Evolutionary conservation across 2,888 invertebrate genomes (phyloP).

Genomic region (Cordilura impudica): DNA sequence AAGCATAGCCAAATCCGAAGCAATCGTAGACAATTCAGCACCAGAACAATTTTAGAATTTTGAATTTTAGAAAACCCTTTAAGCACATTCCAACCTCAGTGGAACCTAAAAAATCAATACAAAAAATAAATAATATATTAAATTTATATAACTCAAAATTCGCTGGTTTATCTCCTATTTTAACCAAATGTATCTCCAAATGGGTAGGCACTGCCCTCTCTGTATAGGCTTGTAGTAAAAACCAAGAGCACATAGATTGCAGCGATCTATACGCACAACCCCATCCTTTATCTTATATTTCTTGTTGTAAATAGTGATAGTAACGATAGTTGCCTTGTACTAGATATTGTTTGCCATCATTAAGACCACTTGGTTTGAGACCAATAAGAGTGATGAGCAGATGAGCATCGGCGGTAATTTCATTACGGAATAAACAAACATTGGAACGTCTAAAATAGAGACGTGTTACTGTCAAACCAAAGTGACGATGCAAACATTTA

Average conservation of each 20-base stretch:
- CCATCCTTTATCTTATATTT: slow-evolving; percentile 98
- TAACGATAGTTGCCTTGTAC: slow-evolving; percentile 94
- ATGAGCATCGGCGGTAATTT: slow-evolving; percentile 77
- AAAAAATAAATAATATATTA: too few species aligned
- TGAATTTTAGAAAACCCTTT: too few species aligned
- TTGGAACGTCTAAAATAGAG: slow-evolving; percentile 89
- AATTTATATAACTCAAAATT: too few species aligned
- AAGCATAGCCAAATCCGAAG: slow-evolving; percentile 91
- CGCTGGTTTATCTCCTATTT: slow-evolving; percentile 94
- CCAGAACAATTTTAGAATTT: too few species aligned
- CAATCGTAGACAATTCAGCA: slow-evolving; percentile 87
- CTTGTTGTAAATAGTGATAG: slow-evolving; percentile 97
- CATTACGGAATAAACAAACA: slow-evolving; percentile 80
- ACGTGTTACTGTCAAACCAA: slow-evolving; percentile 83
- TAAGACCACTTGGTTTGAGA: slow-evolving; percentile 74
- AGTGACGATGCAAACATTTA: slow-evolving; percentile 84
- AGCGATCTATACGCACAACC: slow-evolving; percentile 99
- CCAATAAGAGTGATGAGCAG: slow-evolving; percentile 87
- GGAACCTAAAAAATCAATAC: slow-evolving; percentile 85
- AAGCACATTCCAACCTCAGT: slow-evolving; percentile 97
- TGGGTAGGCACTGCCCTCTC: slow-evolving; percentile 88
- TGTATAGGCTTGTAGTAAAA: slow-evolving; percentile 91
- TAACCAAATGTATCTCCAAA: slow-evolving; percentile 92
- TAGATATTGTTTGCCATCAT: slow-evolving; percentile 79
- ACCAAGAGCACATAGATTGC: slow-evolving; percentile 98